Evolutionary conservation across 2,797 vertebrate genomes (phyloP), one percentile per base, ranked within the genome.

Genomic region (Parotocinclus haroldoi): DNA sequence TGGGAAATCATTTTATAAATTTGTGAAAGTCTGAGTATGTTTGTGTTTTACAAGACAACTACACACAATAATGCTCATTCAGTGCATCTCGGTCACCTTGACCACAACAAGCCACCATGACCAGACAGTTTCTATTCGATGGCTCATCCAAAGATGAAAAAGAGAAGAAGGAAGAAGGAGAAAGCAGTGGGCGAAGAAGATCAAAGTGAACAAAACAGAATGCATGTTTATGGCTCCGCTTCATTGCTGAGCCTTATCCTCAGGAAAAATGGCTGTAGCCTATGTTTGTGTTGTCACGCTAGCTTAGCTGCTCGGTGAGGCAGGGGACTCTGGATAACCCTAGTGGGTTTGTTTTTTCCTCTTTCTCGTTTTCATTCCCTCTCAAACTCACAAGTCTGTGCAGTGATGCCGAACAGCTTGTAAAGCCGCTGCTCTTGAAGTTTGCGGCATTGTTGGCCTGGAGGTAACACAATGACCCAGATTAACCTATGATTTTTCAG

Each of bases 1-100:
- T 57, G 77, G 73, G 76, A 64, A 38, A 66, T 57, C 67, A 75
- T 81, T 84, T 83, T n/a, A n/a, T n/a, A n/a, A n/a, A n/a, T n/a
- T n/a, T n/a, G n/a, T n/a, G n/a, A n/a, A n/a, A n/a, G n/a, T 85
- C 79, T 77, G 71, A 79, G 64, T 70, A 71, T 82, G 76, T 81
- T 78, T 76, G 18, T 70, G 79, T 85, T 84, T 83, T 85, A 86
- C 80, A 86, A 76, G 75, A 74, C 83, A 82, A 87, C 84, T 83
- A 78, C 76, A 69, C 73, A 72, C 72, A 46, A 58, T 78, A 59
- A 69, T 40, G 70, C 74, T 72, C 76, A 79, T 77, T 80, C 72
- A 75, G 64, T 74, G 65, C 3, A 14, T 46, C 53, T 45, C 54
- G 73, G 70, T 75, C 78, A 79, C 78, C 75, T 77, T 77, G 70